Evolutionary conservation across 2,888 invertebrate genomes (phyloP), one percentile per base, ranked within the genome.

Genomic region (Ariolimax columbianus): DNA sequence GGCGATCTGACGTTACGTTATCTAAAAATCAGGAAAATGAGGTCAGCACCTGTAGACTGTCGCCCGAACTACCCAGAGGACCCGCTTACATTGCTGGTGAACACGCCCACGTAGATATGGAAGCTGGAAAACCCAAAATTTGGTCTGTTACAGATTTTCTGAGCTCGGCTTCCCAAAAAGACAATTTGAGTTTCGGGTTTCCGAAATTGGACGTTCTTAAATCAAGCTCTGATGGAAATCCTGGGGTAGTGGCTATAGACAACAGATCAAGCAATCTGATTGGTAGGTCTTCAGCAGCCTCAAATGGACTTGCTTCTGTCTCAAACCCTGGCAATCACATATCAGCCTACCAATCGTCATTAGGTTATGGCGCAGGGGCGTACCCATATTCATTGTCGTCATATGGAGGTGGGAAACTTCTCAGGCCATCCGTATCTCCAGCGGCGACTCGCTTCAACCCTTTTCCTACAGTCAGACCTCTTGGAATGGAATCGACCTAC

Each of bases 111-210:
- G 79, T 85, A 26, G 86, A 87, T 63, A 72, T 86, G 59, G 86
- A 72, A 38, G 87, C 88, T 47, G 87, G 87, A 36, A 91, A 90
- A 86, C 90, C 91, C 83, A 92, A 91, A 86, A 92, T 92, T 82
- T 92, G 92, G 92, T 92, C 92, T 19, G 91, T 92, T 40, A 90
- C 89, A 59, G 89, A 90, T 80, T 88, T 88, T 70, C 83, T 88
- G 43, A 83, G 87, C 66, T 84, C 86, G 3, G 82, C 77, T 73
- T 38, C 78, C 63, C 75, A 66, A 83, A 80, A 79, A 66, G 75
- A 80, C 63, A 75, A 43, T 55, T 63, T 80, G 36, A n/a, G 30
- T 11, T 70, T 77, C 7, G 72, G 33, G 1, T 75, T 66, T 63
- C 63, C 80, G 2, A 84, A 80, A 55, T 38, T 84, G 73, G 84